Percentiles rank a stretch among this genome's conserved stretches.
phyloP scores from a whole-genome alignment of 1,140 invertebrate species.

The Drosophila trapezifrons region DNA sequence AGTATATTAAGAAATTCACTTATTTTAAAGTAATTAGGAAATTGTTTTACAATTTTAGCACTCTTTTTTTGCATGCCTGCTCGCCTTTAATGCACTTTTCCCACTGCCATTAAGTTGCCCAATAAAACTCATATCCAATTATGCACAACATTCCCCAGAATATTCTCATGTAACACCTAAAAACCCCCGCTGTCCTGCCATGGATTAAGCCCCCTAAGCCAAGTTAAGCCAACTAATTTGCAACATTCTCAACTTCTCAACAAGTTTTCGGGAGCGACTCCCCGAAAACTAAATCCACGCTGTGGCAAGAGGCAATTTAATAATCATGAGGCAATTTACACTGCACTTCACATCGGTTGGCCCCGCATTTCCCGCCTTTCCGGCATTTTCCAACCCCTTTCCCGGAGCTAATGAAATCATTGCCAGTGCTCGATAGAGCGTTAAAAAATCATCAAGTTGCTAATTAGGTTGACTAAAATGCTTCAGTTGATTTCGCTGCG shows the following conservation, averaged over 20 bases:
- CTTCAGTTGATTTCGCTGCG: slow-evolving; percentile 16
- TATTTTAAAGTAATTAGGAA: neutral
- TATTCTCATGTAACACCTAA: slow-evolving; percentile 22
- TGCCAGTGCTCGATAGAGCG: slow-evolving; percentile 73
- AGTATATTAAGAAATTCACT: neutral
- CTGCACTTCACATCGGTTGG: slow-evolving; percentile 48
- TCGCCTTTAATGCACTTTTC: neutral
- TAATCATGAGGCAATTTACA: slow-evolving; percentile 76
- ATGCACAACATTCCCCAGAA: slow-evolving; percentile 18
- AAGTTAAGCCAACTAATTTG: slow-evolving; percentile 71
- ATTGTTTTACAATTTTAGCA: neutral
- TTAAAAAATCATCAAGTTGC: slow-evolving; percentile 79
- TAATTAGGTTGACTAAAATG: slow-evolving; percentile 77
- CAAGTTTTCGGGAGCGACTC: slow-evolving; percentile 45
- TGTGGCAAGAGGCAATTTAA: slow-evolving; percentile 67
- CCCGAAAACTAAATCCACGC: slow-evolving; percentile 24
- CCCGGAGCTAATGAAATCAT: slow-evolving; percentile 66
- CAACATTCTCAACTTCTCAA: slow-evolving; percentile 74
- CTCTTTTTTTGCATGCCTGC: neutral
- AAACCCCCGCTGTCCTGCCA: neutral
- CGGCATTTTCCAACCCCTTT: slow-evolving; percentile 1
- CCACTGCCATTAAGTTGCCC: slow-evolving; percentile 13
- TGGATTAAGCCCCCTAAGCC: slow-evolving; percentile 21
- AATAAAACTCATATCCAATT: slow-evolving; percentile 12
- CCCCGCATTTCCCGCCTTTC: neutral